Evolutionary conservation across 2,888 invertebrate species (phyloP), one percentile per base, ranked within the genome.

Genomic region (Lamellibrachia satsuma): DNA sequence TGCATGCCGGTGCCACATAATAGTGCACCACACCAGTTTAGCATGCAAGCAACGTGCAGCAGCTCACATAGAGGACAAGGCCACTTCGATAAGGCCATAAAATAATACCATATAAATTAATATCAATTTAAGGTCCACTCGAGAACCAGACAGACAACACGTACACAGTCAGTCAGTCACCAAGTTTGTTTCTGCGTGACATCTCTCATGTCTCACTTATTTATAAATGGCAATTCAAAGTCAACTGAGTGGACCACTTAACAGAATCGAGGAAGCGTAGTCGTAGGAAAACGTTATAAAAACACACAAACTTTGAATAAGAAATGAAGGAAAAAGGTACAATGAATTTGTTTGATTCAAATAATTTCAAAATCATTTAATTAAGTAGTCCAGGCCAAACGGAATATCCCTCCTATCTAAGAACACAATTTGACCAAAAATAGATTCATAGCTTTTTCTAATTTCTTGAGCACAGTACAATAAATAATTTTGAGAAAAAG

Each of bases 81-180:
- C 6, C n/a, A 75, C 22, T 75, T 11, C n/a, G 75, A 75, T 75
- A 75, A 75, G 22, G 22, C 6, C 22, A 6, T 75, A 75, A n/a
- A 75, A 75, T 75, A 75, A 75, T 75, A 75, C 75, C 75, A 6
- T 75, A 75, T 75, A 75, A 75, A 75, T 75, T 75, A 75, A 75
- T 75, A 11, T 75, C n/a, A 75, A 75, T 75, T 11, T 11, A 22
- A n/a, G 6, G 75, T 15, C 22, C 3, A 3, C 15, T n/a, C 3
- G 6, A 55, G 55, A 75, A n/a, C 6, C 22, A 75, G 75, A 75
- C 75, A 75, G 75, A 75, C 75, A 75, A 22, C 75, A 75, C 15
- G 75, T 3, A 75, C 75, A 6, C 15, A 75, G 22, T 15, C 75
- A 75, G 75, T 75, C 75, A 15, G 22, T 75, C 15, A 11, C n/a